Percentiles rank a stretch among this genome's conserved stretches.
These are phyloP conservation scores for Apogon talboti DNA, from an alignment of 2,797 vertebrate genomes.

Conservation along the genomic window DNA sequence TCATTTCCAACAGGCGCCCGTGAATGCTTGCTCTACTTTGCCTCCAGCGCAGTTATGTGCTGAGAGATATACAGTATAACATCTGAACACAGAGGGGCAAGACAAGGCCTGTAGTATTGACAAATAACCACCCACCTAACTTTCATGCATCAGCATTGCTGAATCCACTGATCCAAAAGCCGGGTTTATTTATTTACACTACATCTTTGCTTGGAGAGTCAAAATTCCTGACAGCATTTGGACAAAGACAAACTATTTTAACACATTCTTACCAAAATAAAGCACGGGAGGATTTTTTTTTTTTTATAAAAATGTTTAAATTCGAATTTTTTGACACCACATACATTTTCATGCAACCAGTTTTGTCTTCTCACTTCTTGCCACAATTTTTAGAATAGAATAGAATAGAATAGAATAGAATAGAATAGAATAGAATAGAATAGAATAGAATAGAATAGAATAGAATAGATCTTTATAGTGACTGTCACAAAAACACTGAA, in stretches of 20 bases:
- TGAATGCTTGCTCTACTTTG: constrained; percentile 43
- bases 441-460: too few relatives aligned
- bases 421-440: too few relatives aligned
- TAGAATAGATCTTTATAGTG: too few relatives aligned
- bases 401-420: too few relatives aligned
- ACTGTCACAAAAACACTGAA: too few relatives aligned
- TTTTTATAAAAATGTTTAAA: too few relatives aligned
- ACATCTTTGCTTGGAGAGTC: constrained; percentile 33
- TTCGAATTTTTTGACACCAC: too few relatives aligned
- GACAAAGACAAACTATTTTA: constrained; percentile 63
- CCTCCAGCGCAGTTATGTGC: constrained; percentile 58
- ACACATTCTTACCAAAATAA: constrained; percentile 51
- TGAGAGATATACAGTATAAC: constrained; percentile 68
- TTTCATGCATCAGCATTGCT: constrained; percentile 64
- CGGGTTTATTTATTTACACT: constrained; percentile 38
- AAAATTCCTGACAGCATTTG: constrained; percentile 50
- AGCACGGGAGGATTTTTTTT: constrained; percentile 22
- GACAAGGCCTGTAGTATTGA: constrained; percentile 71
- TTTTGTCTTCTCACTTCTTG: too few relatives aligned
- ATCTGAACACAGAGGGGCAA: constrained; percentile 64
- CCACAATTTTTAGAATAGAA: too few relatives aligned
- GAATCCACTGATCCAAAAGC: constrained; percentile 48
- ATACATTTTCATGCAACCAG: too few relatives aligned
- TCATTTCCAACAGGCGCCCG: constrained; percentile 69
- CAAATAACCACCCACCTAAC: constrained; percentile 70